These are phyloP conservation scores for Agriopis aurantiaria DNA, from an alignment of 2,888 invertebrate genomes.

Conservation along the genomic window DNA sequence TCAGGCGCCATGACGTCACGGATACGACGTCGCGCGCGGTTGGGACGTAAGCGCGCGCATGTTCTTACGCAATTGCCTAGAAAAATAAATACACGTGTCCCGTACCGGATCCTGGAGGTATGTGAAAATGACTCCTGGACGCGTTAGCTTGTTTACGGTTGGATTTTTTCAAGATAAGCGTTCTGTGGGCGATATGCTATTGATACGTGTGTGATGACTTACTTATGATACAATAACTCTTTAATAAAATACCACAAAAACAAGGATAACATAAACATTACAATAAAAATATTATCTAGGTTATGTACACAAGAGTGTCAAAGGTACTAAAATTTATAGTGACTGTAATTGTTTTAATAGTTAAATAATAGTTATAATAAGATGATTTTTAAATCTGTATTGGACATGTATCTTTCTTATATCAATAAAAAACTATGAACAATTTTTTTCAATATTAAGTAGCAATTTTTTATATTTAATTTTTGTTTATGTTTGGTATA, in stretches of 20 bases:
- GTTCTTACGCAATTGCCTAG: slow-evolving; percentile 77
- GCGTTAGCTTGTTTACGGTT: slow-evolving; percentile 34
- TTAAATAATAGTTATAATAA: no score
- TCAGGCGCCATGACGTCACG: slow-evolving; percentile 74
- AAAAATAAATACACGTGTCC: slow-evolving; percentile 82
- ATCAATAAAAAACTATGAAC: no score
- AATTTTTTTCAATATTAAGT: no score
- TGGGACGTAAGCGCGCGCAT: slow-evolving; percentile 73
- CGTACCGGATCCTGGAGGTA: slow-evolving; percentile 76
- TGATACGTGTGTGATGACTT: slow-evolving; percentile 15
- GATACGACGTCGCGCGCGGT: slow-evolving; percentile 72
- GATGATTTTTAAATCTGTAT: no score
- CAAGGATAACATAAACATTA: no score
- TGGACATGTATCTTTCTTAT: no score
- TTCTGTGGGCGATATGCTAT: slow-evolving; percentile 9
- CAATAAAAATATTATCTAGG: no score
- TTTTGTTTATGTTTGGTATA: no score
- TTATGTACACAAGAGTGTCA: no score
- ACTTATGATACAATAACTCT: neutral
- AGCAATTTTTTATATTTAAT: no score
- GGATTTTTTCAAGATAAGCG: slow-evolving; percentile 37
- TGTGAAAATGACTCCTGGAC: slow-evolving; percentile 67
- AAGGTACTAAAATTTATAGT: neutral
- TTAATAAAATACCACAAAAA: no score
- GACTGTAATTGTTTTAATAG: no score